Base-by-base conservation (phyloP, 2,888 invertebrate genomes). In the Philaethria dido region DNA sequence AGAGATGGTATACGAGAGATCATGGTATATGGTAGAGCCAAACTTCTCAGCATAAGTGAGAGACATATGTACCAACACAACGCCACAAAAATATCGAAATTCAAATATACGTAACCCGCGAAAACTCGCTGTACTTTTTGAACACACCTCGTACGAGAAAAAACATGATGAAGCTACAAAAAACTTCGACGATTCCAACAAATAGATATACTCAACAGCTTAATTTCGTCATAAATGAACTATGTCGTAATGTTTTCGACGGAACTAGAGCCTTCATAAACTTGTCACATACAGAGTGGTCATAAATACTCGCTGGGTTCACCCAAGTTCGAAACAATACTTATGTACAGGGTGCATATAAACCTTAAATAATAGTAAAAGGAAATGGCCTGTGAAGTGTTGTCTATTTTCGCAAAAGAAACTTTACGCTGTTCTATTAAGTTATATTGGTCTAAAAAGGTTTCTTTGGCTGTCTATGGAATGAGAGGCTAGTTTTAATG, bases 241-340 rank as follows among this genome's bases (percentile, higher is more conserved):
- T 14, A 22, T 36, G 13, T 52, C 42, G 44, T 57, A 57, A 22
- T 64, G 64, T 39, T 64, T 64, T 64, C 48, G 64, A 64, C 55
- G 16, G 20, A 57, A 36, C 57, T 44, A 54, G 11, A 22, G 57
- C 52, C 36, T 42, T 70, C 82, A 80, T 82, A 82, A 82, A 80
- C 71, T 81, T 81, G 81, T 81, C 82, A 81, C 71, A 59, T 64
- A 64, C 81, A 81, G 75, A 33, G 39, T 42, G 68, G 72, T 75
- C 76, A 81, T 81, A 81, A 80, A 81, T 81, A 81, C 45, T 42
- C 76, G 71, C 75, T 71, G 73, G 57, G 64, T 57, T 73, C 75
- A 73, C 70, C 73, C 67, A 55, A 69, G 63, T 70, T 54, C 44
- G 50, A 64, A 50, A 67, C 63, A 66, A 62, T 60, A 29, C 62